Evolutionary conservation across 1,140 invertebrate species (phyloP).

Genomic region (Hesperophylax magnus): DNA sequence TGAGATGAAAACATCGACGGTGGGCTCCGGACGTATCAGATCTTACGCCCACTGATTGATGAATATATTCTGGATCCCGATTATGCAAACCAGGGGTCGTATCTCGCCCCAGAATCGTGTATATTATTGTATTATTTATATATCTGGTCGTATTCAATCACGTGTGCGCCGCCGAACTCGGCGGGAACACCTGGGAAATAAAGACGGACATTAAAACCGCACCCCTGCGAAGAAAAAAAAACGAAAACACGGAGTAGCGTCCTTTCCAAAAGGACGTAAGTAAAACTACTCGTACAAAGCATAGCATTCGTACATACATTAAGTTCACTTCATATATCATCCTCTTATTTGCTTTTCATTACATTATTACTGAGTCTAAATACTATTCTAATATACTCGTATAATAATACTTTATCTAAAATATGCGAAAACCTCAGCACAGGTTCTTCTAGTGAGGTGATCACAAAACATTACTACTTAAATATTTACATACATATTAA

Average conservation of each 20-base stretch:
- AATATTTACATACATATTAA: too few relatives aligned
- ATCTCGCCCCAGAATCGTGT: slow-evolving; percentile 16
- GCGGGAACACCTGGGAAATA: slow-evolving; percentile 36
- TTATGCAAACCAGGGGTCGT: slow-evolving; percentile 45
- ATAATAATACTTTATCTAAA: too few relatives aligned
- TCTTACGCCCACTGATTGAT: slow-evolving; percentile 44
- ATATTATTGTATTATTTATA: slow-evolving; percentile 1
- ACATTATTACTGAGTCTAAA: too few relatives aligned
- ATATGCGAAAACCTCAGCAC: too few relatives aligned
- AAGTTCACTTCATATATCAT: too few relatives aligned
- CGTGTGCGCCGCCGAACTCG: slow-evolving; percentile 11
- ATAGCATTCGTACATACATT: too few relatives aligned
- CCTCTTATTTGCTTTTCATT: too few relatives aligned
- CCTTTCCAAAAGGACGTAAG: not conserved
- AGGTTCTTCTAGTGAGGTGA: too few relatives aligned
- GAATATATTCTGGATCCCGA: slow-evolving; percentile 41
- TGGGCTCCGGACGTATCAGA: slow-evolving; percentile 26
- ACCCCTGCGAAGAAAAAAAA: slow-evolving; percentile 29
- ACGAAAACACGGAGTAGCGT: not conserved
- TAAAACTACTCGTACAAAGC: too few relatives aligned
- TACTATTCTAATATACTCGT: too few relatives aligned
- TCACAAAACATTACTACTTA: too few relatives aligned
- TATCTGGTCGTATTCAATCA: slow-evolving; percentile 10
- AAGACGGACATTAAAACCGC: slow-evolving; percentile 28
- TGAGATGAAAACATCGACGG: slow-evolving; percentile 30